A percentile compares a stretch with the other conserved stretches of the same genome.
phyloP scores from a whole-genome alignment of 2,888 invertebrate species.

The Conistra vaccinii region DNA sequence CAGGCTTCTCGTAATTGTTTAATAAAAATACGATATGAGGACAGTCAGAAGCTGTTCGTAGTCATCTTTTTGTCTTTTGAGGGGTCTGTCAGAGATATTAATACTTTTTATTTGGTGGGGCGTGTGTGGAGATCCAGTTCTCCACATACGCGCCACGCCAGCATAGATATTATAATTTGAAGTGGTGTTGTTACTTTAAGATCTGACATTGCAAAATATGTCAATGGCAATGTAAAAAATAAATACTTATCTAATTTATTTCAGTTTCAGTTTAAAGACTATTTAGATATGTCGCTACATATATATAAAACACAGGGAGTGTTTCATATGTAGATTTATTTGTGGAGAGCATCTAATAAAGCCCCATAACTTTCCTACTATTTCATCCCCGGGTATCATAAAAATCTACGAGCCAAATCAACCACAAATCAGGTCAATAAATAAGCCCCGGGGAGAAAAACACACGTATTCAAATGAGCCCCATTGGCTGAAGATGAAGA shows the following conservation, averaged over 20 bases:
- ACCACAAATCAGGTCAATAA: slow-evolving; percentile 56
- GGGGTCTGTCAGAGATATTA: slow-evolving; percentile 1
- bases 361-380: slow-evolving; percentile 33
- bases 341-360: slow-evolving; percentile 24
- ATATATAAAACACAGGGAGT: neutral
- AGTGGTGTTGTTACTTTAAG: neutral
- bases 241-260: neutral
- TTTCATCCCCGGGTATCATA: slow-evolving; percentile 47
- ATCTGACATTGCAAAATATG: neutral
- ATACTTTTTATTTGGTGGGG: neutral
- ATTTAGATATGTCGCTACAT: neutral
- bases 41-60: slow-evolving; percentile 13
- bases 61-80: slow-evolving; percentile 14
- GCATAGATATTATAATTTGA: neutral
- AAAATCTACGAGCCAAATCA: slow-evolving; percentile 47
- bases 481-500: slow-evolving; percentile 52
- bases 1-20: slow-evolving; percentile 58
- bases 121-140: neutral
- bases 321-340: no score
- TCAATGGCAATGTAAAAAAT: neutral
- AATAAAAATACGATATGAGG: slow-evolving; percentile 59
- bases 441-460: slow-evolving; percentile 49
- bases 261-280: neutral
- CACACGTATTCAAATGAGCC: slow-evolving; percentile 63
- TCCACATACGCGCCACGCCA: no score